Percentiles rank a stretch among this genome's conserved stretches.
Evolutionary conservation across 1,140 invertebrate genomes (phyloP).

Genomic region (Platyscapa corneri): DNA sequence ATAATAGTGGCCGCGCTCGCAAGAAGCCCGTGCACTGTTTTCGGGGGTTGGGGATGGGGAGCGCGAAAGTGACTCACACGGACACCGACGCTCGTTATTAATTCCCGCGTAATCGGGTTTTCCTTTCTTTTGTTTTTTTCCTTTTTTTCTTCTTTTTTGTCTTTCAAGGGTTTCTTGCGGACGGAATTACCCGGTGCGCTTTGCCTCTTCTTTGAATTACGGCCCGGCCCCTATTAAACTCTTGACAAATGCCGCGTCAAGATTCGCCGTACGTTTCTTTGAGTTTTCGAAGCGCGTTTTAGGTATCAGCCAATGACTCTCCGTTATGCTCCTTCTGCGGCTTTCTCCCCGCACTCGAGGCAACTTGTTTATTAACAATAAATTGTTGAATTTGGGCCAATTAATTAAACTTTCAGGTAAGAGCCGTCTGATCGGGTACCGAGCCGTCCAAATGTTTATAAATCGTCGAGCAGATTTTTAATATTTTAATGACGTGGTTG

Average conservation of each 20-base stretch:
- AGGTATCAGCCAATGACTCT: not conserved
- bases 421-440: no score
- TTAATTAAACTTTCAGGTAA: not conserved
- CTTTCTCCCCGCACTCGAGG: not conserved
- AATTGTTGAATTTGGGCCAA: not conserved
- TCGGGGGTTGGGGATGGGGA: no score
- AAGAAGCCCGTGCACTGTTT: not conserved
- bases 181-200: conserved; percentile 1
- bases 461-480: no score
- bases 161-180: not conserved
- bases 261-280: not conserved
- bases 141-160: no score
- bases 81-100: conserved; percentile 22
- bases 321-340: no score
- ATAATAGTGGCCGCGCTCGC: not conserved
- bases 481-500: no score
- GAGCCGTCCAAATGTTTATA: not conserved
- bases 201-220: conserved; percentile 10
- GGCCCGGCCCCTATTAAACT: not conserved
- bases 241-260: not conserved
- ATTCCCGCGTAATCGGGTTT: conserved; percentile 35
- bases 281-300: not conserved
- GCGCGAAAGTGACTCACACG: not conserved
- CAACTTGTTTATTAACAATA: not conserved
- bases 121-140: not conserved